Percentiles rank a stretch among this genome's conserved stretches.
These are phyloP conservation scores for Passer montanus DNA, from an alignment of 2,113 vertebrate species.

Conservation along the genomic window DNA sequence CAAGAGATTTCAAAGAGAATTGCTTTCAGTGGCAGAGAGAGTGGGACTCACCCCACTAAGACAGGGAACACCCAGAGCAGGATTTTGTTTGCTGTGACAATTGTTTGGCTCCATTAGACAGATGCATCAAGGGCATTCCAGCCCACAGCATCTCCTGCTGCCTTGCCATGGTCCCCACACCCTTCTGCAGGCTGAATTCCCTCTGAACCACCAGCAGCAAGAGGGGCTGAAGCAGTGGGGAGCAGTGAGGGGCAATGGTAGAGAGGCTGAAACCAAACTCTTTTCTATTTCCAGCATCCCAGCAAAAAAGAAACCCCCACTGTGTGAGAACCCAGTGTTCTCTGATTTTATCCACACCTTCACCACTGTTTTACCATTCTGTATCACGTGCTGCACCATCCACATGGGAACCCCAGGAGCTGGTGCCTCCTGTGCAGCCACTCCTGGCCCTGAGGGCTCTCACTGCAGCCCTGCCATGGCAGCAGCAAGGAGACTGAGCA, in stretches of 20 bases:
- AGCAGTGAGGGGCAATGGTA: background rate
- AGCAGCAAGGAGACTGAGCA: background rate
- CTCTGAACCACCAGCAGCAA: background rate
- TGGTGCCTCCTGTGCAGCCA: rapidly evolving
- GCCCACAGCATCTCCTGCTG: background rate
- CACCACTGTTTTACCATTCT: background rate
- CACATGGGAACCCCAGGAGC: background rate
- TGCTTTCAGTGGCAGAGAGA: background rate
- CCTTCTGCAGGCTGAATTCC: background rate
- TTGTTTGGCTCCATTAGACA: background rate
- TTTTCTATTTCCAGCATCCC: background rate
- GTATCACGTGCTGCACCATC: rapidly evolving
- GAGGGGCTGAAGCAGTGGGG: background rate
- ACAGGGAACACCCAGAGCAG: background rate
- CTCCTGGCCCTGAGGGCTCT: background rate
- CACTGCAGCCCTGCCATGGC: background rate
- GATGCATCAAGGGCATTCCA: background rate
- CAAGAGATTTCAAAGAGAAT: background rate
- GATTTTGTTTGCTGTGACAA: background rate
- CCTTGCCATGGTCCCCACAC: background rate
- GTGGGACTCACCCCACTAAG: background rate
- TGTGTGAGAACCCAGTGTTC: background rate
- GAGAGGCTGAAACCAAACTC: background rate
- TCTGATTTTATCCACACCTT: background rate
- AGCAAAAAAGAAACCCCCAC: background rate